phyloP scores from a whole-genome alignment of 1,140 invertebrate species.

The Pachyrhynchus sulphureomaculatus region DNA sequence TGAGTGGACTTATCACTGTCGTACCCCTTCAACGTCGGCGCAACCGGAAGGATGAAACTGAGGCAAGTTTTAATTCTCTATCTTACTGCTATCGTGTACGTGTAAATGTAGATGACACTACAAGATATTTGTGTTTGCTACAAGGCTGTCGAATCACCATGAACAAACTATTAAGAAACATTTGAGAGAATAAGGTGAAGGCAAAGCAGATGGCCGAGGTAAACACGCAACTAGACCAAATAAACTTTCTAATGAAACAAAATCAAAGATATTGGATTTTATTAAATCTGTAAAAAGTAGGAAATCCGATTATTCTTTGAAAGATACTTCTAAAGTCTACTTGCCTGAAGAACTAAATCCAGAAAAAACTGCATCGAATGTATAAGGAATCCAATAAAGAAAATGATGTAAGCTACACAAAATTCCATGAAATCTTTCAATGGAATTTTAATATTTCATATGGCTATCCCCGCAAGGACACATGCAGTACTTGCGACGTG shows the following conservation, averaged over 20 bases:
- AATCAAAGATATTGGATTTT: conserved; percentile 3
- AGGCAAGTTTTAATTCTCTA: no score
- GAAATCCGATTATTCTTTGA: conserved; percentile 21
- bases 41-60: no score
- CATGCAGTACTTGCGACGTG: conserved; percentile 14
- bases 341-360: conserved; percentile 28
- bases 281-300: conserved; percentile 14
- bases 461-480: conserved; percentile 29
- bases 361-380: conserved; percentile 27
- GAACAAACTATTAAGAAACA: no score
- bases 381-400: conserved; percentile 4
- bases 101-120: no score
- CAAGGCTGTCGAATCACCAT: no score
- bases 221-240: not conserved
- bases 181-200: no score
- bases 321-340: conserved; percentile 29
- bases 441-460: conserved; percentile 31
- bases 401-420: conserved; percentile 7
- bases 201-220: not conserved
- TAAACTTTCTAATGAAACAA: not conserved
- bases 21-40: no score
- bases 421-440: conserved; percentile 13
- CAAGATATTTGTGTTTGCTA: no score
- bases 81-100: no score
- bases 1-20: no score